Base-by-base conservation (phyloP, 1,140 invertebrate genomes). In the Helicoverpa armigera region DNA sequence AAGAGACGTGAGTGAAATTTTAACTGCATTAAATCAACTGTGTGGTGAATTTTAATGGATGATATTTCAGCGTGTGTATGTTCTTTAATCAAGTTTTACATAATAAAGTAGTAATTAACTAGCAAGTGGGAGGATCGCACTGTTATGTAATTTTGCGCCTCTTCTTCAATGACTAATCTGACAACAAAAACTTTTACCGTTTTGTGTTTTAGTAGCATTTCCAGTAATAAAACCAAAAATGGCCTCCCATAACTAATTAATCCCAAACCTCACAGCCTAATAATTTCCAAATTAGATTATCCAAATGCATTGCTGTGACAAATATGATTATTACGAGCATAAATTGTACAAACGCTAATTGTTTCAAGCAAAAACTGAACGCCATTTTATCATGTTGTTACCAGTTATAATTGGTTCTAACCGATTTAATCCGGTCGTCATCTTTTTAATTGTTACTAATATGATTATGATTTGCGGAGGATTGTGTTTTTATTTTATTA, bases 261-360 rank as follows among this genome's bases (percentile, higher is more conserved):
- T 35, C 10, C 2, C 60, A 31, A 63, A 63, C 60, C 13, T 31
- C 50, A n/a, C 13, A n/a, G 23, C 23, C 50, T 29, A 54, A 72
- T 72, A 53, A 72, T 53, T 53, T 54, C 50, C 54, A 53, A 72
- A 72, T 72, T 54, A 72, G 18, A 31, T 54, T 43, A 43, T 72
- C 43, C 11, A 35, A 77, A 77, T 67, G 56, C 54, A 65, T 43
- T 23, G 53, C 18, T 50, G 29, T 69, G 35, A 84, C 85, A 84
- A 73, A 77, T 79, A 70, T 75, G 77, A 82, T 83, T 84, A 74
- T 84, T 79, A 72, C 79, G 48, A 63, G 56, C 76, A 79, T 85
- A 81, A 78, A 82, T 82, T 78, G 74, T 43, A 60, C 65, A 53
- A 53, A 77, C 58, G 53, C 75, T 14, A 43, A 43, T 43, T 43